Percentiles rank a stretch among this genome's conserved stretches.
Conservation (phyloP, 2,113 vertebrate genomes). For the Jacana jacana region DNA sequence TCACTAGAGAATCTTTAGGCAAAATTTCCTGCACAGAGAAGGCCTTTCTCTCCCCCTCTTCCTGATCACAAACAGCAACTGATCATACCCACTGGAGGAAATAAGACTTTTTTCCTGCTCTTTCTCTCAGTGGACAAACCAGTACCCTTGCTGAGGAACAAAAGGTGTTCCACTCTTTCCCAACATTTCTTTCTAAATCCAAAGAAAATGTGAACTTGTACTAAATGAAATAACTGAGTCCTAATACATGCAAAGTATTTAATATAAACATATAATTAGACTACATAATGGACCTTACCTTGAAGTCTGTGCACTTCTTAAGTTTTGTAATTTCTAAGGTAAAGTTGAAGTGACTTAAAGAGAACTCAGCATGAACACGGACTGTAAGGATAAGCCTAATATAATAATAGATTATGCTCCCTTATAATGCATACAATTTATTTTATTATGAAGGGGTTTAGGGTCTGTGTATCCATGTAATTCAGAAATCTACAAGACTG, state of each 20-base stretch:
- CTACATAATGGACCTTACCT: neutral
- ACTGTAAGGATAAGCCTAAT: neutral
- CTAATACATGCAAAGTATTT: neutral
- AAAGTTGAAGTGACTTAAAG: neutral
- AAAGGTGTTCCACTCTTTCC: neutral
- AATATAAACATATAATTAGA: neutral
- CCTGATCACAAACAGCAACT: neutral
- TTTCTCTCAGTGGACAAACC: neutral
- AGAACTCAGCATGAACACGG: neutral
- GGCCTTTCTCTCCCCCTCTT: neutral
- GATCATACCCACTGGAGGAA: neutral
- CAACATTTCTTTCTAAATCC: neutral
- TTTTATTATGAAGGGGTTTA: neutral
- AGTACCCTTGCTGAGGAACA: neutral
- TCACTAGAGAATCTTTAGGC: neutral
- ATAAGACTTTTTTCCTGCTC: neutral
- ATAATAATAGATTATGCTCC: neutral
- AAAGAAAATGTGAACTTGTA: neutral
- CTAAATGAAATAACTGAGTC: neutral
- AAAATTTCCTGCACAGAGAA: neutral
- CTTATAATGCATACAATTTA: neutral
- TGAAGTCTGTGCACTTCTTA: neutral
- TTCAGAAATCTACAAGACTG: neutral
- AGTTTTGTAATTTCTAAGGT: neutral
- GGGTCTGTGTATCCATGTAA: neutral